Evolutionary conservation across 2,888 invertebrate species (phyloP).

Genomic region (Drosophila merina): DNA sequence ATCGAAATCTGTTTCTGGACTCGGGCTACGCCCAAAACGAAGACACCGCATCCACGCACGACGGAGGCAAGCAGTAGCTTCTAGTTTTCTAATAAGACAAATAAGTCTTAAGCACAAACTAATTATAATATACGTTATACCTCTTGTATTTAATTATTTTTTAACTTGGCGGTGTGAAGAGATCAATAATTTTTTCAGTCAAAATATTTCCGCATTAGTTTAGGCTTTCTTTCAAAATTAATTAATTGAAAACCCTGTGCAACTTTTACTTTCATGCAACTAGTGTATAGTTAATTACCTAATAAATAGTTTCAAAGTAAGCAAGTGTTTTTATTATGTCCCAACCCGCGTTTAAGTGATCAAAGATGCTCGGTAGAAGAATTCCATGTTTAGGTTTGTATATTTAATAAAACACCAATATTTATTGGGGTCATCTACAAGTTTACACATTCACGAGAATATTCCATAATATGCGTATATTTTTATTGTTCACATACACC

Average conservation of each 20-base stretch:
- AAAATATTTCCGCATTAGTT: neutral
- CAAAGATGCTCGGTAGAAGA: too few species aligned
- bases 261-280: too few species aligned
- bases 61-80: constrained; percentile 61
- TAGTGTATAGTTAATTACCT: too few species aligned
- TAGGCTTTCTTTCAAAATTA: neutral
- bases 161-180: neutral
- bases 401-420: constrained; percentile 74
- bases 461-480: constrained; percentile 45
- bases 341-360: too few species aligned
- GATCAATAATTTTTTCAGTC: neutral
- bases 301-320: too few species aligned
- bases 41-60: constrained; percentile 73
- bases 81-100: neutral
- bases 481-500: constrained; percentile 25
- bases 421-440: constrained; percentile 64
- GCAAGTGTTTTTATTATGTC: too few species aligned
- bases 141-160: neutral
- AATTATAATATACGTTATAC: neutral
- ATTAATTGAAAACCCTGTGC: neutral
- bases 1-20: constrained; percentile 82
- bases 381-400: constrained; percentile 41
- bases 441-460: constrained; percentile 63
- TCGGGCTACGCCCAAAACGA: constrained; percentile 74
- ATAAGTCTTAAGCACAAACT: neutral